Conservation (phyloP, 1,140 invertebrate genomes). For the Drosophila burlai region DNA sequence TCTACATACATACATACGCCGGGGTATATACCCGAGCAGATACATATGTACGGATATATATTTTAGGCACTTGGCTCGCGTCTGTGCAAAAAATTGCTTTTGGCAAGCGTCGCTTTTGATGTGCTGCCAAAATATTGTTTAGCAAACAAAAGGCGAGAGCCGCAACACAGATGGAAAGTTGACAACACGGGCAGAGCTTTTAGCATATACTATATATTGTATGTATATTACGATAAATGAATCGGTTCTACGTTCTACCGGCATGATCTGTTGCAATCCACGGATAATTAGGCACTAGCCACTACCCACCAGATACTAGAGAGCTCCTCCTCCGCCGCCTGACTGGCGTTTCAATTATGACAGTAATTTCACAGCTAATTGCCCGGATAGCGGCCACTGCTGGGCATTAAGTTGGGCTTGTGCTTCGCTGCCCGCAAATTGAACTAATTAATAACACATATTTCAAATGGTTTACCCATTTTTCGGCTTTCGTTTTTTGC, state of each 20-base stretch:
- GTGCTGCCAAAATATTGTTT: constrained; percentile 80
- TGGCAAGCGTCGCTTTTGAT: constrained; percentile 77
- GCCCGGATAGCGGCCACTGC: constrained; percentile 25
- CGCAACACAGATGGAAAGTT: constrained; percentile 44
- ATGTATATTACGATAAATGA: constrained; percentile 11
- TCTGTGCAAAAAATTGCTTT: constrained; percentile 72
- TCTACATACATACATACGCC: constrained; percentile 2
- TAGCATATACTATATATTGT: constrained; percentile 8
- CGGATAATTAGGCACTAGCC: constrained; percentile 33
- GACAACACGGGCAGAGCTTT: constrained; percentile 57
- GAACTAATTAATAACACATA: constrained; percentile 76
- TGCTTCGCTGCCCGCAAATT: constrained; percentile 71
- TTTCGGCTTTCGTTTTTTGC: constrained; percentile 22
- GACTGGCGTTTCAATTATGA: constrained; percentile 17
- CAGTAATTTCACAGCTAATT: constrained; percentile 56
- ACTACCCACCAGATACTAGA: constrained; percentile 8
- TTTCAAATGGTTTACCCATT: constrained; percentile 63
- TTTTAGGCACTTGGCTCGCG: constrained; percentile 55
- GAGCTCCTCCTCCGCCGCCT: constrained; percentile 4
- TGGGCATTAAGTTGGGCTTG: constrained; percentile 38
- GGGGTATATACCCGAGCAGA: constrained; percentile 2
- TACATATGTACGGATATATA: constrained; percentile 38
- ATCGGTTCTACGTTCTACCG: constrained; percentile 11
- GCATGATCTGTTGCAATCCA: constrained; percentile 36
- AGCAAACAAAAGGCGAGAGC: constrained; percentile 67